phyloP scores from a whole-genome alignment of 2,888 invertebrate species.

The Emmelina monodactyla region DNA sequence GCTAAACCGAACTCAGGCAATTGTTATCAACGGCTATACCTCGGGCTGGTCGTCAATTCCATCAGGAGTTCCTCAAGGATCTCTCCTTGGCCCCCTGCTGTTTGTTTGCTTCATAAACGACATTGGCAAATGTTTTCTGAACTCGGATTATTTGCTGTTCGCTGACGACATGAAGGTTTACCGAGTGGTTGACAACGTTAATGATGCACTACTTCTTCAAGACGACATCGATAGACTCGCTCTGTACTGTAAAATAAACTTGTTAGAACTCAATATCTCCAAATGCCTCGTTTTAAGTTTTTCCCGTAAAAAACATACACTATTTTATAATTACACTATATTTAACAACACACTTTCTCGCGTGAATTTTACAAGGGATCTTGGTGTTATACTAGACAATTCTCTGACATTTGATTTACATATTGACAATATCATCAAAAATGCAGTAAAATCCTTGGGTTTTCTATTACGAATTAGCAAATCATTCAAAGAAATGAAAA shows the following conservation, averaged over 20 bases:
- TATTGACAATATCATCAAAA: too few species aligned
- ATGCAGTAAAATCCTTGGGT: too few species aligned
- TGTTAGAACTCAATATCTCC: too few species aligned
- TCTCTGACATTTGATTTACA: too few species aligned
- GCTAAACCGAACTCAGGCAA: conserved; percentile 1
- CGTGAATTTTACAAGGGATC: background rate
- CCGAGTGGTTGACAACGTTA: background rate
- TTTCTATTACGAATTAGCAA: background rate
- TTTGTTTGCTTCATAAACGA: conserved; percentile 5
- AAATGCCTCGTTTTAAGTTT: background rate
- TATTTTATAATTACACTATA: too few species aligned
- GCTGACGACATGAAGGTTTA: conserved; percentile 3
- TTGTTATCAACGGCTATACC: conserved; percentile 1
- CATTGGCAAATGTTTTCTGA: conserved; percentile 5
- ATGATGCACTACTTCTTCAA: background rate
- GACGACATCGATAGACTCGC: too few species aligned
- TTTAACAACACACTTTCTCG: too few species aligned
- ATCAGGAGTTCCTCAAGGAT: conserved; percentile 2
- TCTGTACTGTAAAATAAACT: too few species aligned
- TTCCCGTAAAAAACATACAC: too few species aligned
- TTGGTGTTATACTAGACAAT: too few species aligned
- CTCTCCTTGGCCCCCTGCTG: conserved; percentile 1
- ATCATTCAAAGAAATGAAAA: background rate
- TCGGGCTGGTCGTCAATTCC: background rate
- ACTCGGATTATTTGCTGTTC: conserved; percentile 2